Conservation (phyloP, 2,113 vertebrate species). For the Pomatostomus ruficeps region DNA sequence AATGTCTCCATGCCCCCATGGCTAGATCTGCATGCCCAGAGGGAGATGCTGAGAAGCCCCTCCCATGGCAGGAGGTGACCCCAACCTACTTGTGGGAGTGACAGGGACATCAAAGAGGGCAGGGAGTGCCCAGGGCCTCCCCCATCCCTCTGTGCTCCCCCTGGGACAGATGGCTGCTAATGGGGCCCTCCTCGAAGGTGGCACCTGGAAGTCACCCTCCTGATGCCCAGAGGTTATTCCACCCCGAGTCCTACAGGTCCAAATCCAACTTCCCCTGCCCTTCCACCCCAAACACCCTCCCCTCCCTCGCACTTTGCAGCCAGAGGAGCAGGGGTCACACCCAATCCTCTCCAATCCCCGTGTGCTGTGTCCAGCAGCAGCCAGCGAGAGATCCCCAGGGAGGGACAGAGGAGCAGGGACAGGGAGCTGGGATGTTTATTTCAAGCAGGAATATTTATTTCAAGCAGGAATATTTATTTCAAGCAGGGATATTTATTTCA, state of each 20-base stretch:
- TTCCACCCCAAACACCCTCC: background rate
- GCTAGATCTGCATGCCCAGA: background rate
- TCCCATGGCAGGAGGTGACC: background rate
- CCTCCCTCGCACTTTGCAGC: background rate
- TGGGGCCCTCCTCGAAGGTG: background rate
- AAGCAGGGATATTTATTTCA: background rate
- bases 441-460: background rate
- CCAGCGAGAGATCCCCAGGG: background rate
- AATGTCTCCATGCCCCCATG: background rate
- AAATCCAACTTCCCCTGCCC: background rate
- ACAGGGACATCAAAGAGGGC: background rate
- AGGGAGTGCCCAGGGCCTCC: background rate
- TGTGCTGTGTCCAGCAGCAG: background rate
- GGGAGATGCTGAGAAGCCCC: background rate
- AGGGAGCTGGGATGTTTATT: background rate
- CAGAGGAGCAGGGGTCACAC: background rate
- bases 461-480: background rate
- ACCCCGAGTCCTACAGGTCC: background rate
- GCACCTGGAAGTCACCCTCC: background rate
- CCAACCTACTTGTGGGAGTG: background rate
- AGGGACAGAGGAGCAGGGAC: background rate
- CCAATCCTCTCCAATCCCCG: accelerated
- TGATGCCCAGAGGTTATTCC: background rate
- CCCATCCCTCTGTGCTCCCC: background rate
- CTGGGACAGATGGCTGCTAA: background rate